Evolutionary conservation across 2,888 invertebrate species (phyloP).

Genomic region (Amphimallon solstitiale): DNA sequence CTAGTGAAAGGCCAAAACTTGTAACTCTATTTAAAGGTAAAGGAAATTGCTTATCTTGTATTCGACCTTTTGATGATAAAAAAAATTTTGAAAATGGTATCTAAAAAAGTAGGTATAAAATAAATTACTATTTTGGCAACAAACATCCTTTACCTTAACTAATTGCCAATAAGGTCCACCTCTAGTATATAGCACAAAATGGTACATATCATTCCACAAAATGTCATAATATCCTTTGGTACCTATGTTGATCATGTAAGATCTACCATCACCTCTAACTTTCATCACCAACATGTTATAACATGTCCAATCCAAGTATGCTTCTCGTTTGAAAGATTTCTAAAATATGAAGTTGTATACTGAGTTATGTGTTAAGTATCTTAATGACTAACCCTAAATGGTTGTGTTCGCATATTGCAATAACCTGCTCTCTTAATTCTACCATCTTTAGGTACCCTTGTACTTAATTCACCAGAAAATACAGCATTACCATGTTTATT

Average conservation of each 20-base stretch:
- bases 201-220: constrained; percentile 89
- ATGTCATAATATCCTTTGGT: constrained; percentile 83
- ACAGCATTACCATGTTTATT: constrained; percentile 75
- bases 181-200: constrained; percentile 88
- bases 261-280: constrained; percentile 93
- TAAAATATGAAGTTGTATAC: constrained; percentile 57
- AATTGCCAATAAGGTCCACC: constrained; percentile 99
- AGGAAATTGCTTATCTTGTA: constrained; percentile 83
- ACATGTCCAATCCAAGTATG: constrained; percentile 76
- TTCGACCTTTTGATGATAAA: constrained; percentile 80
- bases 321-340: constrained; percentile 84
- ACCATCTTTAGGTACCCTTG: constrained; percentile 84
- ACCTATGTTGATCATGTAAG: constrained; percentile 84
- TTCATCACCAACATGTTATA: constrained; percentile 83
- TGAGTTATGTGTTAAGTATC: constrained; percentile 41
- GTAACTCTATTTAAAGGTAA: constrained; percentile 72
- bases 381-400: constrained; percentile 67
- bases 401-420: constrained; percentile 78
- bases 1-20: constrained; percentile 84
- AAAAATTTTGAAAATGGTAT: constrained; percentile 96
- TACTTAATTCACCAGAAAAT: constrained; percentile 77
- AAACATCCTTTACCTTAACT: constrained; percentile 71
- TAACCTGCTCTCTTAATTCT: constrained; percentile 81
- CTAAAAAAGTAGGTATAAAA: constrained; percentile 67
- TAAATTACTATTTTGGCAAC: background rate